phyloP scores from a whole-genome alignment of 2,888 invertebrate species.

The Calameuta idolon region DNA sequence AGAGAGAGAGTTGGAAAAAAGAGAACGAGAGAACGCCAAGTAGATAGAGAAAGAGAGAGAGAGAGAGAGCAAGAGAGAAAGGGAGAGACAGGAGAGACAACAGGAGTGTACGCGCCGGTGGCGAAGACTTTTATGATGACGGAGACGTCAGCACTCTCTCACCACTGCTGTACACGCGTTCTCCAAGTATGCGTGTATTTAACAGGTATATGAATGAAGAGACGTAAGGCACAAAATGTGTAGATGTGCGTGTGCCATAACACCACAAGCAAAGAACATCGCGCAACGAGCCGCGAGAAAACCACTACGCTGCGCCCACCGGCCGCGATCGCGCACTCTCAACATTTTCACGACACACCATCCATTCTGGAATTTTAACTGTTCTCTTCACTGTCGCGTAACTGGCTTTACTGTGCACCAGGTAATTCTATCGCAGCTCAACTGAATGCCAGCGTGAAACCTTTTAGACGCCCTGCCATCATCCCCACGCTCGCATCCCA shows the following conservation, averaged over 20 bases:
- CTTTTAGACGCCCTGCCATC: conserved; percentile 5
- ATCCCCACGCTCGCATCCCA: conserved; percentile 16
- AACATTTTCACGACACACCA: conserved; percentile 35
- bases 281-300: conserved; percentile 17
- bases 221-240: conserved; percentile 13
- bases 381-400: too few species aligned
- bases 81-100: neutral
- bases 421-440: neutral
- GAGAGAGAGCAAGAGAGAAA: too few species aligned
- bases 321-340: conserved; percentile 41
- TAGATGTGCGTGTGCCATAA: neutral
- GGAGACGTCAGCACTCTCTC: conserved; percentile 13
- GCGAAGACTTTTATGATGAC: conserved; percentile 19
- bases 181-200: too few species aligned
- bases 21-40: too few species aligned
- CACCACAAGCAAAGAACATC: neutral
- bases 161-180: conserved; percentile 2
- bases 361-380: conserved; percentile 10
- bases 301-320: conserved; percentile 39
- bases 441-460: conserved; percentile 1
- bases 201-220: neutral
- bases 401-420: too few species aligned
- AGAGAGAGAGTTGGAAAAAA: neutral
- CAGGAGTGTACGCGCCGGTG: conserved; percentile 31
- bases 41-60: too few species aligned